A percentile compares a stretch with the other conserved stretches of the same genome.
Evolutionary conservation across 2,888 invertebrate species (phyloP).

Genomic region (Drosophila paramelanica): DNA sequence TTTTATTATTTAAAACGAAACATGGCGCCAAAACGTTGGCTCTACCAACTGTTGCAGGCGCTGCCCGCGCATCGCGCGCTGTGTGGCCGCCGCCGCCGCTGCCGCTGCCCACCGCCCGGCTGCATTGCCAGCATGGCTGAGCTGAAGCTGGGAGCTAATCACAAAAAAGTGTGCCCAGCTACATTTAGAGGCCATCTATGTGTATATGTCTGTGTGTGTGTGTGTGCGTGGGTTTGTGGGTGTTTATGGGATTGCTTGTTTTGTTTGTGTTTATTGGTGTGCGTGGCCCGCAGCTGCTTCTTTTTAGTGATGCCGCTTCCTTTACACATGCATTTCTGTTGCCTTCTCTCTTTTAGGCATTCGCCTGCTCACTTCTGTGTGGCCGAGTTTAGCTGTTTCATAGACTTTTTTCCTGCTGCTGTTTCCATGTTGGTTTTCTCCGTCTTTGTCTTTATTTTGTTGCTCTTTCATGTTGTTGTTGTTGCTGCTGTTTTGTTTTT

Average conservation of each 20-base stretch:
- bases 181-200: not conserved
- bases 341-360: conserved; percentile 5
- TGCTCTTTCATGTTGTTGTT: conserved; percentile 31
- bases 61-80: conserved; percentile 18
- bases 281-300: conserved; percentile 11
- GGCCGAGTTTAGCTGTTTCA: conserved; percentile 34
- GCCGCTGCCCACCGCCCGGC: conserved; percentile 12
- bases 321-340: conserved; percentile 8
- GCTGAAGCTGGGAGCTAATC: conserved; percentile 1
- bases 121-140: conserved; percentile 10
- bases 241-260: not conserved
- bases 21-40: conserved; percentile 20
- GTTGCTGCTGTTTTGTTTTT: conserved; percentile 33
- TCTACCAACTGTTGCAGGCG: conserved; percentile 16
- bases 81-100: conserved; percentile 9
- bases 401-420: conserved; percentile 27
- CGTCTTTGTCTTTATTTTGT: conserved; percentile 40
- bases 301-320: conserved; percentile 34
- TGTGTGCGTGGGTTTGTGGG: conserved; percentile 1
- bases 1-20: not conserved
- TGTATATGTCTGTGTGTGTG: not conserved
- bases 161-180: conserved; percentile 8
- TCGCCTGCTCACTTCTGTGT: conserved; percentile 22
- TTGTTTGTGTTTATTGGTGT: conserved; percentile 15
- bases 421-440: conserved; percentile 32